Base-by-base conservation (phyloP, 2,888 invertebrate species). In the Xestoiulus laeticollis region DNA sequence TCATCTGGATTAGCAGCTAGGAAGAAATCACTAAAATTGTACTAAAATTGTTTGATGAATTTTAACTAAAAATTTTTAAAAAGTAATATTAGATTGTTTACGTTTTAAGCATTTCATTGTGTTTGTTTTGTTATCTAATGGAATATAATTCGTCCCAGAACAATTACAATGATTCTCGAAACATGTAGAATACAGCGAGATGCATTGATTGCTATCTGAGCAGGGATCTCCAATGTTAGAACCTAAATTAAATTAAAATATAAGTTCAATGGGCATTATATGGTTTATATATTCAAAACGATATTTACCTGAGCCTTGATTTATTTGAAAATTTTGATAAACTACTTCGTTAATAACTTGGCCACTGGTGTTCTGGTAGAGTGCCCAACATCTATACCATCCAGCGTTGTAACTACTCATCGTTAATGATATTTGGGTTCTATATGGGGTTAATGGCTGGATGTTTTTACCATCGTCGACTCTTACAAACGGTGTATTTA, bases 361-460 rank as follows among this genome's bases (percentile, higher is more conserved):
- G 5, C 4, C 48, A 19, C 26, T 59, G 33, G 26, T 19, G 30
- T 59, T 26, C 4, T 30, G 30, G 32, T 48, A 86, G 16, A 19
- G 19, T 33, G 86, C 26, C 86, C 68, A 68, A 53, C 86, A 86
- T 68, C 59, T 30, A 32, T 86, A 86, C 30, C 59, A 48, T 53
- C 86, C 53, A 30, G 86, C 53, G 19, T 33, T 86, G 19, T 86
- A 86, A 86, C 22, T 22, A 10, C 6, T 32, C 3, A 86, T 30
- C 4, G 48, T 48, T 22, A 68, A 53, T 3, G 22, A 32, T 14
- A 30, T 8, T 38, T 53, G 44, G 0, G 2, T 59, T 68, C n/a
- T 86, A 22, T 59, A 86, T 0, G 86, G 86, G 10, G 86, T 53
- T 8, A 68, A 12, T 59, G 16, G 26, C 12, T 68, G 68, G 5